phyloP scores from a whole-genome alignment of 2,113 vertebrate genomes.

The Dasyurus viverrinus region DNA sequence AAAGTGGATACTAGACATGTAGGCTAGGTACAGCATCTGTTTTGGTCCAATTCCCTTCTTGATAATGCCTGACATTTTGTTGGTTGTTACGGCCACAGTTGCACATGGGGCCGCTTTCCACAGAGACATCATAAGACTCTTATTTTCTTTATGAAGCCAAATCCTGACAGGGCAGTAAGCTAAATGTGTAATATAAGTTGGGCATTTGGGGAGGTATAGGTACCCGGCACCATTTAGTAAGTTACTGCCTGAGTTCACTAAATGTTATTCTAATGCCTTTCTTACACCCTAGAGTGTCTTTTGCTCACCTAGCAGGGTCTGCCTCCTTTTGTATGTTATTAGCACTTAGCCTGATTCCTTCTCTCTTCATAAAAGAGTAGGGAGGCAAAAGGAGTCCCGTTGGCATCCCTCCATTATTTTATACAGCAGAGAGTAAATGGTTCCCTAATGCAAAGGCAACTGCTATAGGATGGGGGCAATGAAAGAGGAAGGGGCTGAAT shows the following conservation, averaged over 20 bases:
- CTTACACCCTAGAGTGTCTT: background rate
- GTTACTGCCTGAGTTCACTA: background rate
- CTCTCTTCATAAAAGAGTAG: background rate
- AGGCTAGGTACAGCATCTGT: background rate
- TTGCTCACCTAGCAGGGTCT: background rate
- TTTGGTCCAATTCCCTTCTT: background rate
- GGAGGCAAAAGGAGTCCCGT: background rate
- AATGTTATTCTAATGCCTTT: background rate
- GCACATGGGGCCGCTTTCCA: background rate
- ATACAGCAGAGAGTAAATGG: background rate
- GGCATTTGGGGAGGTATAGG: background rate
- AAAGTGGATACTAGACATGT: background rate
- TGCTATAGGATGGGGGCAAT: background rate
- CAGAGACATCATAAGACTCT: background rate
- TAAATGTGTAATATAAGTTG: background rate
- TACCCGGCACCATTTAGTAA: background rate
- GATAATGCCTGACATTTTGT: background rate
- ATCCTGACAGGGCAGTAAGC: background rate
- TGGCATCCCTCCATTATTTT: background rate
- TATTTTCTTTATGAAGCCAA: constrained; percentile 2
- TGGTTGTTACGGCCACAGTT: background rate
- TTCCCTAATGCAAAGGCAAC: background rate
- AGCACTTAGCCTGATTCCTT: constrained; percentile 3
- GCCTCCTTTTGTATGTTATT: background rate
- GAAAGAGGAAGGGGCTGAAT: background rate